These are phyloP conservation scores for Haplochromis vanheusdeni DNA, from an alignment of 2,113 vertebrate genomes.

Conservation along the genomic window DNA sequence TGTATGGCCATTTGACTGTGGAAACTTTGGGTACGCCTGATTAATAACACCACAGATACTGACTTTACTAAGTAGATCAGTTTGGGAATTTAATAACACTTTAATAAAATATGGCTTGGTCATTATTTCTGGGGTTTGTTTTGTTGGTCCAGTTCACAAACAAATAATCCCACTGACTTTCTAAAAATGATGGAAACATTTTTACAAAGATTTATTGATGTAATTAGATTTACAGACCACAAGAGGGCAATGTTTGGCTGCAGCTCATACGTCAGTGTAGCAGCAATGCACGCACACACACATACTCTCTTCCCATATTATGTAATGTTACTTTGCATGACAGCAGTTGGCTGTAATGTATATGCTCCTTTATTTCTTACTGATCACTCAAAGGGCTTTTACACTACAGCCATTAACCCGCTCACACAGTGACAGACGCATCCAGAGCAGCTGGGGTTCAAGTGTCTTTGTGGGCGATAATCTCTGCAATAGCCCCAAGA, in stretches of 20 bases:
- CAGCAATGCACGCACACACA: not conserved
- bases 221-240: slow-evolving; percentile 3
- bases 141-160: not conserved
- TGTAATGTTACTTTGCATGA: not conserved
- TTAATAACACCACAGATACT: not conserved
- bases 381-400: not conserved
- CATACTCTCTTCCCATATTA: not conserved
- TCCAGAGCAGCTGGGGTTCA: not conserved
- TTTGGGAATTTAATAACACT: not conserved
- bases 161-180: not conserved
- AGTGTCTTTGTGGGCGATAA: not conserved
- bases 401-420: not conserved
- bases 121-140: not conserved
- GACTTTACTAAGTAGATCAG: not conserved
- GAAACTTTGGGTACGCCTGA: not conserved
- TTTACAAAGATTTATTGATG: not conserved
- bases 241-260: slow-evolving; percentile 31
- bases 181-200: not conserved
- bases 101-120: not conserved
- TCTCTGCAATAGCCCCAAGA: not conserved
- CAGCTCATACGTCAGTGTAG: not conserved
- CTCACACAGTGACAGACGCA: not conserved
- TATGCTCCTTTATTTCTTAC: not conserved
- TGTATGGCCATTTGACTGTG: not conserved
- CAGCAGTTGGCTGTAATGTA: not conserved